Base-by-base conservation (phyloP, 2,113 vertebrate genomes). In the Tringa solitaria region DNA sequence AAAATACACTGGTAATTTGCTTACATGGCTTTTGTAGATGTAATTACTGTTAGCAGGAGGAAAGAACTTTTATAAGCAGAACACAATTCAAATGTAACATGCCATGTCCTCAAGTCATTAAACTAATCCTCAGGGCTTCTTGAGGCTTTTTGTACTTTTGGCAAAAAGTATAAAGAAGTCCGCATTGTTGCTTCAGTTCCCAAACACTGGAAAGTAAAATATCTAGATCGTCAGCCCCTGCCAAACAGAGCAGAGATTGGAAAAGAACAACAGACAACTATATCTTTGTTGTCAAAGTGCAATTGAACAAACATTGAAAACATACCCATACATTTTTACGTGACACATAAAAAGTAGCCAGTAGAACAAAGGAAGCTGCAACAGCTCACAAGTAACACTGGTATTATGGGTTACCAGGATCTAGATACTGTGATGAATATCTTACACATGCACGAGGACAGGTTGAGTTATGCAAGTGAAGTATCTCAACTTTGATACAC, bases 81-180 rank as follows among this genome's bases (percentile, higher is more conserved):
- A 89, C 70, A 89, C 90, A 95, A 87, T 64, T 89, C 64, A 94
- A 90, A 96, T 43, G 78, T 67, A 96, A 93, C 89, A 95, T 93
- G 94, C 75, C 80, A 94, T 10, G 68, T 84, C 91, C 91, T 89
- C 89, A 94, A 84, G 90, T 87, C 91, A 95, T 90, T 95, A 93
- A 84, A 89, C 68, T 93, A 97, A 96, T 92, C 93, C 85, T 77
- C 70, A 74, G 86, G 89, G 73, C 32, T 96, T 84, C 90, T 87
- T 83, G 84, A 94, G 88, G 94, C 68, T 90, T 89, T 96, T 89
- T 95, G 90, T 92, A 93, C 53, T 94, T 95, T 91, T 95, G 93
- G 91, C 84, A 90, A 84, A 91, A 96, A 86, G 59, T 65, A 89
- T 68, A 91, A 94, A 88, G 82, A 57, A 94, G 80, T 72, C 84